Percentiles rank a stretch among this genome's conserved stretches.
These are phyloP conservation scores for Trachops cirrhosus DNA, from an alignment of 2,797 vertebrate species.

Conservation along the genomic window DNA sequence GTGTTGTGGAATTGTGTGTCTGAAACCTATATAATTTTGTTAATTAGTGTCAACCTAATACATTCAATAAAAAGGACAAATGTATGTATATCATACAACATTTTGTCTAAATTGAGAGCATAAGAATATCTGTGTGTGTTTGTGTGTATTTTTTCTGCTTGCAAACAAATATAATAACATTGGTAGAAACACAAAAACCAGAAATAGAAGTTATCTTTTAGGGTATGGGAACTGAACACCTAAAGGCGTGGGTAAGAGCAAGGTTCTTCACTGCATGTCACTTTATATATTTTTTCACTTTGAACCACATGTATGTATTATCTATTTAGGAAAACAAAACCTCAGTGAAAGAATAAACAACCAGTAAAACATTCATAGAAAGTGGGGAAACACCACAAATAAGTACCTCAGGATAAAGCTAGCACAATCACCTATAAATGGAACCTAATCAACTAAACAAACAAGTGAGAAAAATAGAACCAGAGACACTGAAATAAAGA, in stretches of 20 bases:
- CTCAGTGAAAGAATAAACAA: neutral
- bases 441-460: too few relatives aligned
- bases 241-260: neutral
- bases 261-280: neutral
- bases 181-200: neutral
- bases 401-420: neutral
- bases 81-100: neutral
- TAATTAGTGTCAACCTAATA: neutral
- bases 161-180: neutral
- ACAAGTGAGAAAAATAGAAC: too few relatives aligned
- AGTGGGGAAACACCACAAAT: neutral
- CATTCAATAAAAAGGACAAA: neutral
- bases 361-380: neutral
- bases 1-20: neutral
- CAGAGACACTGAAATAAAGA: too few relatives aligned
- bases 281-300: neutral
- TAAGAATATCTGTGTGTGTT: neutral
- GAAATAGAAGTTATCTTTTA: neutral
- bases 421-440: neutral
- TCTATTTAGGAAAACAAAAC: neutral
- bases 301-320: neutral
- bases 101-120: neutral
- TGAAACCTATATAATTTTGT: neutral
- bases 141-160: neutral
- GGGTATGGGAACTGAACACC: neutral